Evolutionary conservation across 2,797 vertebrate species (phyloP).

Genomic region (Oreonectes daqikongensis): DNA sequence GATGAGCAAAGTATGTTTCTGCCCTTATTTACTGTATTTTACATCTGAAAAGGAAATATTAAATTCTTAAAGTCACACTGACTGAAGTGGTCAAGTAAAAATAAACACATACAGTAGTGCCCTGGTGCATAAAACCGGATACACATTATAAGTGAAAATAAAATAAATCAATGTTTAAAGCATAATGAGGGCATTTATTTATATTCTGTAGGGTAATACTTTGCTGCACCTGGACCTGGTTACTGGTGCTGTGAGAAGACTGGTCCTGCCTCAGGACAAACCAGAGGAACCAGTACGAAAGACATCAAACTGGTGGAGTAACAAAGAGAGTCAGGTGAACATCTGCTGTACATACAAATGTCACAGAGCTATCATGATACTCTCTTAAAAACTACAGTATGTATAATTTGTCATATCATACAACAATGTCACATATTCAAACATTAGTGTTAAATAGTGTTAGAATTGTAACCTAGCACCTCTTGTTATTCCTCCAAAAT

Average conservation of each 20-base stretch:
- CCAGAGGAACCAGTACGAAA: constrained; percentile 69
- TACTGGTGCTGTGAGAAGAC: constrained; percentile 79
- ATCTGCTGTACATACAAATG: background rate
- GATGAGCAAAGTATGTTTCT: no score
- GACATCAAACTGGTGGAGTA: constrained; percentile 83
- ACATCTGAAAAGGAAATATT: no score
- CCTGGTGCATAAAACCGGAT: no score
- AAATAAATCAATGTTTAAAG: background rate
- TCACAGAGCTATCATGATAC: background rate
- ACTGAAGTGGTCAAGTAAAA: no score
- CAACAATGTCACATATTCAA: background rate
- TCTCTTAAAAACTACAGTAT: background rate
- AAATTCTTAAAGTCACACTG: no score
- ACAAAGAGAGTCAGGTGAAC: constrained; percentile 82
- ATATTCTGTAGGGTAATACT: constrained; percentile 81
- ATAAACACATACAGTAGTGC: background rate
- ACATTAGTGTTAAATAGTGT: no score
- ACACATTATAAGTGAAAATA: no score
- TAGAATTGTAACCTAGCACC: no score
- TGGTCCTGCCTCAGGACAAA: constrained; percentile 76
- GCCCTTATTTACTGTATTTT: no score
- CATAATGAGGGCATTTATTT: background rate
- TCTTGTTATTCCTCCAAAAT: no score
- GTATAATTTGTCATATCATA: background rate
- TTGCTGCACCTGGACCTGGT: constrained; percentile 87